These are phyloP conservation scores for Drosophila neocordata DNA, from an alignment of 1,140 invertebrate species.

Conservation along the genomic window DNA sequence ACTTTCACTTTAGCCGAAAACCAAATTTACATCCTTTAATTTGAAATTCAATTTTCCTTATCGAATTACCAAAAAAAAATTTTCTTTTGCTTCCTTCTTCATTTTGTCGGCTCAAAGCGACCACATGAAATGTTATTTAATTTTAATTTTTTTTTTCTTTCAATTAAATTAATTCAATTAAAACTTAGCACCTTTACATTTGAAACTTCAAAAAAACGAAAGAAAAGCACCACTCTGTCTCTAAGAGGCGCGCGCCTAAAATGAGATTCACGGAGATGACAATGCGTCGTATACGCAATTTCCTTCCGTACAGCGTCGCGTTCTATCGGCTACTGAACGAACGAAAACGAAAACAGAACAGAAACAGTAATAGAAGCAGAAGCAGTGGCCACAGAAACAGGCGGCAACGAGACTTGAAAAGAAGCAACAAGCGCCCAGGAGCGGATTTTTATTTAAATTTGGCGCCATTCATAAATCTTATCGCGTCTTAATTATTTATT, in stretches of 20 bases:
- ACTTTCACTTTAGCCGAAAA: background rate
- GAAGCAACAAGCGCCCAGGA: slow-evolving; percentile 56
- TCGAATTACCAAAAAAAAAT: background rate
- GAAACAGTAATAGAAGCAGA: slow-evolving; percentile 4
- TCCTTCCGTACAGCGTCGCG: slow-evolving; percentile 73
- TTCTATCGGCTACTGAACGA: slow-evolving; percentile 73
- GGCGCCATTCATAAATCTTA: slow-evolving; percentile 22
- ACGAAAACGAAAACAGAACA: slow-evolving; percentile 39
- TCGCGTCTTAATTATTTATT: slow-evolving; percentile 7
- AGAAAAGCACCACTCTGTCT: background rate
- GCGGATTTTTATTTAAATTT: slow-evolving; percentile 13
- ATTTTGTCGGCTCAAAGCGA: background rate
- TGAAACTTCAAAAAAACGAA: slow-evolving; percentile 5
- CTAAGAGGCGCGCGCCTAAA: slow-evolving; percentile 42
- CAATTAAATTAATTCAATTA: slow-evolving; percentile 66
- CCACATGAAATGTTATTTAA: slow-evolving; percentile 1
- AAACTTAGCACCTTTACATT: slow-evolving; percentile 54
- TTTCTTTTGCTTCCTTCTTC: background rate
- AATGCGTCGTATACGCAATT: slow-evolving; percentile 74
- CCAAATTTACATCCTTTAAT: slow-evolving; percentile 4
- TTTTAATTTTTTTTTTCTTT: slow-evolving; percentile 18
- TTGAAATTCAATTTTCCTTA: slow-evolving; percentile 8
- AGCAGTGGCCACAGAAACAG: slow-evolving; percentile 30
- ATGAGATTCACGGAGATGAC: slow-evolving; percentile 21
- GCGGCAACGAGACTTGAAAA: slow-evolving; percentile 30